Base-by-base conservation (phyloP, 1,140 invertebrate species). In the Drosophila pseudoananassae region DNA sequence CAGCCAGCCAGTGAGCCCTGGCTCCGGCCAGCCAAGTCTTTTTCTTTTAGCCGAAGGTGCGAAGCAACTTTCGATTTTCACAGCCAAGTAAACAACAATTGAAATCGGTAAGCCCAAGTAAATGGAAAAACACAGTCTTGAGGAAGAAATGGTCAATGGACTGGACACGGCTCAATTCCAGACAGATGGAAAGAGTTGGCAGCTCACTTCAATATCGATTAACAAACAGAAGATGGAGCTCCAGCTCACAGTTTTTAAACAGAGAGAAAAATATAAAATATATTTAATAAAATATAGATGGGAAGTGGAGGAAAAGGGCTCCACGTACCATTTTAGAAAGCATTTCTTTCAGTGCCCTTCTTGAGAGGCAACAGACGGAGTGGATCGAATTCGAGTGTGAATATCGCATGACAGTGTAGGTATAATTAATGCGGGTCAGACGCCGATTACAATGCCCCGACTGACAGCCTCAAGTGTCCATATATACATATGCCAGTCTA, bases 341-440 rank as follows among this genome's bases (percentile, higher is more conserved):
- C 5, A 14, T 51, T 63, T 50, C 12, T 25, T 10, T 9, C n/a
- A 0, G 73, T 71, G 78, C 31, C 17, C 20, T n/a, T 51, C 82
- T 85, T 87, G 78, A 85, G 82, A 64, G 82, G 76, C 49, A 61
- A 54, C 78, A 69, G 20, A 60, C 40, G 61, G 55, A 72, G 53
- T 40, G 46, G 8, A 12, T 63, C 49, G 63, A 23, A 55, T 27
- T 64, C 66, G 82, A 76, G 82, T 85, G 83, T 88, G 82, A 87
- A 87, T 87, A 87, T 87, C 82, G 85, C 83, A 87, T 87, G 82
- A 88, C 82, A 87, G 82, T 87, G 74, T 74, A 88, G 82, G 69
- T 46, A 46, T 87, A 87, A 87, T 87, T 87, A 87, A 87, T 87
- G 83, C 83, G 83, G 83, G 83, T 87, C 83, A 87, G 83, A 83